These are phyloP conservation scores for Trichopoda pennipes DNA, from an alignment of 2,888 invertebrate species.

Conservation along the genomic window DNA sequence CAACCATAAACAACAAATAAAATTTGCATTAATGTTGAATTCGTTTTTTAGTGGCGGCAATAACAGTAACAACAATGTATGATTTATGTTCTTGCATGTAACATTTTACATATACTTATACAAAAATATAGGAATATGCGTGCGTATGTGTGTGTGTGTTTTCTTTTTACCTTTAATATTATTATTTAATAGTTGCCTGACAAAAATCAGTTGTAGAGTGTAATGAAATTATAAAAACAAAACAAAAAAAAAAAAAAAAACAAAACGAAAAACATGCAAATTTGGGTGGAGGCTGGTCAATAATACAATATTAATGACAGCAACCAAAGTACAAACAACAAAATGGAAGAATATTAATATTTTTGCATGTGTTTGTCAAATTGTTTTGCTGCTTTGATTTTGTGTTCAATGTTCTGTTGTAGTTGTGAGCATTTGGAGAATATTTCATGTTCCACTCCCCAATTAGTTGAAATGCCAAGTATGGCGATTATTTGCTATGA, in stretches of 20 bases:
- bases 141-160: slow-evolving; percentile 1
- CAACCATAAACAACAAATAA: slow-evolving; percentile 50
- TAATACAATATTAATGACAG: slow-evolving; percentile 59
- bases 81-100: slow-evolving; percentile 55
- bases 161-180: slow-evolving; percentile 60
- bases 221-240: slow-evolving; percentile 27
- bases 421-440: slow-evolving; percentile 57
- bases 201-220: slow-evolving; percentile 62
- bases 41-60: slow-evolving; percentile 2
- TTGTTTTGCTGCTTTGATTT: slow-evolving; percentile 17
- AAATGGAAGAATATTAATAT: slow-evolving; percentile 59
- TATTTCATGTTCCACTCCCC: slow-evolving; percentile 62
- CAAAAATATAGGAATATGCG: not conserved
- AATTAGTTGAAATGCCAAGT: slow-evolving; percentile 60
- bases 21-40: slow-evolving; percentile 59
- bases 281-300: slow-evolving; percentile 63
- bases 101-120: slow-evolving; percentile 19
- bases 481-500: slow-evolving; percentile 54
- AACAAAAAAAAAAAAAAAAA: too few relatives aligned
- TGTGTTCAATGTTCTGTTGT: slow-evolving; percentile 20
- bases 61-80: slow-evolving; percentile 51
- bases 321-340: slow-evolving; percentile 51
- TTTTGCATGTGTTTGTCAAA: slow-evolving; percentile 7
- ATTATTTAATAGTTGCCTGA: slow-evolving; percentile 67
- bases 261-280: slow-evolving; percentile 35